These are phyloP conservation scores for Pedetes capensis DNA, from an alignment of 2,113 vertebrate genomes.

Conservation along the genomic window DNA sequence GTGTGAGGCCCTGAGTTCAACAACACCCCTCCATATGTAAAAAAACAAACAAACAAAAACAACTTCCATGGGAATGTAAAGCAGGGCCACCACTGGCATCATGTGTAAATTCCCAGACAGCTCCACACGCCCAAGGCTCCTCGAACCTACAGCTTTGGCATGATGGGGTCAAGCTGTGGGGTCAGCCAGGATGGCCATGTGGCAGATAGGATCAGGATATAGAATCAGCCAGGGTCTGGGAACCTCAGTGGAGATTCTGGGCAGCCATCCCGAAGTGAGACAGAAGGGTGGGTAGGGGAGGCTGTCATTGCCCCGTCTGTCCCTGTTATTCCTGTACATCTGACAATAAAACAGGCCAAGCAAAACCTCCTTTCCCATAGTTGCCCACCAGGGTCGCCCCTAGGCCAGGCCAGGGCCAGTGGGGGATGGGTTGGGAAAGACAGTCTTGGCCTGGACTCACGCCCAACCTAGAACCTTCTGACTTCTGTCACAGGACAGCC, in stretches of 20 bases:
- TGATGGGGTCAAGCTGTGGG: too few species aligned
- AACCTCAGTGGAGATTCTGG: background rate
- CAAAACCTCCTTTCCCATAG: background rate
- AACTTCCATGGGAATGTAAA: too few species aligned
- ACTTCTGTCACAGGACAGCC: background rate
- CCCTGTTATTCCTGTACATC: background rate
- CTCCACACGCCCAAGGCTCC: background rate
- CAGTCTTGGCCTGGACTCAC: background rate
- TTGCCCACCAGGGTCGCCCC: background rate
- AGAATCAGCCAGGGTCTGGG: background rate
- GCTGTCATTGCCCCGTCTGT: background rate
- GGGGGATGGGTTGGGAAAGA: background rate
- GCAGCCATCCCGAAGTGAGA: background rate
- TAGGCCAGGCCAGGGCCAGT: background rate
- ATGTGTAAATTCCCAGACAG: background rate
- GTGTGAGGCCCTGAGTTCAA: too few species aligned
- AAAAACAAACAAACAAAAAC: too few species aligned
- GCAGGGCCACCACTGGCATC: conserved; percentile 51
- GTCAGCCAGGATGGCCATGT: background rate
- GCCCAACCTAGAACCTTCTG: background rate
- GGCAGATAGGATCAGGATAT: background rate
- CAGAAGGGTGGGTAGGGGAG: background rate
- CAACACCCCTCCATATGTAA: too few species aligned
- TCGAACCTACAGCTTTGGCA: background rate
- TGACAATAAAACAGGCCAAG: background rate